Conservation (phyloP, 2,113 vertebrate species). For the Solenodon paradoxus region DNA sequence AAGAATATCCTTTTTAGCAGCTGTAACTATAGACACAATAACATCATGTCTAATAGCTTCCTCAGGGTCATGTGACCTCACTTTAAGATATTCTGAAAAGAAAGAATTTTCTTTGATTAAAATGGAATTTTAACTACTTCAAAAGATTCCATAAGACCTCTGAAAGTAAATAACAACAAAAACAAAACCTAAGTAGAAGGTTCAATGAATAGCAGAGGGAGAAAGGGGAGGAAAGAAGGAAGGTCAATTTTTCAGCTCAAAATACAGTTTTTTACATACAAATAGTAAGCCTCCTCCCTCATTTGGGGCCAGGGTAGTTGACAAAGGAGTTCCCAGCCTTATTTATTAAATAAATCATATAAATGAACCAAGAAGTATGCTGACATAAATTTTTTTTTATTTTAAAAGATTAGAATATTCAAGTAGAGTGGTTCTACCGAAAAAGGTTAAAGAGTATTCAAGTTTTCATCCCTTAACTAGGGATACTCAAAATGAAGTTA, state of each 20-base stretch:
- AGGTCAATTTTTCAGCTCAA: not conserved
- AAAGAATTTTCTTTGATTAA: slow-evolving; percentile 54
- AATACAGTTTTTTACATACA: not conserved
- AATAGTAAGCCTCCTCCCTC: not conserved
- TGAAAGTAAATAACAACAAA: slow-evolving; percentile 39
- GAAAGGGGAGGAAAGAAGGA: not conserved
- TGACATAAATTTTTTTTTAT: not conserved
- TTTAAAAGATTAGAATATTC: not conserved
- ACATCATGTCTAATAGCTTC: slow-evolving; percentile 99
- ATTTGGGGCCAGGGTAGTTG: not conserved
- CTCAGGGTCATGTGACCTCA: slow-evolving; percentile 98
- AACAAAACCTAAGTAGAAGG: not conserved
- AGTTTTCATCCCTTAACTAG: not conserved
- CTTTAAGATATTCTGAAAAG: slow-evolving; percentile 94
- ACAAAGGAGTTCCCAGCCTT: not conserved
- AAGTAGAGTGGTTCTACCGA: not conserved
- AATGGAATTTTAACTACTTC: slow-evolving; percentile 24
- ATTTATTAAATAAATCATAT: not conserved
- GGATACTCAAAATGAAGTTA: not conserved
- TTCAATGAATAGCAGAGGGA: not conserved
- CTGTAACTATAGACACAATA: slow-evolving; percentile 99
- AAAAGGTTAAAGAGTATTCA: not conserved
- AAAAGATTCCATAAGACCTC: not conserved
- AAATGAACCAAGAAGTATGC: not conserved
- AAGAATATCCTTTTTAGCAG: slow-evolving; percentile 97